Base-by-base conservation (phyloP, 2,797 vertebrate genomes). In the Australoheros facetus region DNA sequence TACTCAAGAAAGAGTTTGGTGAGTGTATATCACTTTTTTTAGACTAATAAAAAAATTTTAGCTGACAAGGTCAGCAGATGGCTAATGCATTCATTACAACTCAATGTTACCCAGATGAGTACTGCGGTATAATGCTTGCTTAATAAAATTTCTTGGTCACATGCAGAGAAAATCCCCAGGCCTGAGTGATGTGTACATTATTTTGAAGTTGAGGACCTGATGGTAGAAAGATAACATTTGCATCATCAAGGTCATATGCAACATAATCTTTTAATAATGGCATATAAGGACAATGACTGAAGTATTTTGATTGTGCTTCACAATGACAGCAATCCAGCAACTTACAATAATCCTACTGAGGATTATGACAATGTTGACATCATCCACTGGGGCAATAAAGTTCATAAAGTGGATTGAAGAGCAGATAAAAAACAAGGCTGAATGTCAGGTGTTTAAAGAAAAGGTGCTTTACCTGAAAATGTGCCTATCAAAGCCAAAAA, bases 191-290 rank as follows among this genome's bases (percentile, higher is more conserved):
- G 78, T 76, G 55, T 71, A 42, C 53, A 84, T 79, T 54, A 73
- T 73, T 82, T 75, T 75, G 64, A 84, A 84, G 60, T 73, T 14
- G 5, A 16, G 42, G 59, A 59, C 80, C 45, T 64, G 42, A 86
- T 58, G 42, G 76, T 37, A n/a, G 55, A 53, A 77, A 75, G 48
- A 81, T 73, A 71, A 78, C 28, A 71, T 86, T 74, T 84, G 60
- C 70, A 80, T 78, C 55, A 77, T 26, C 53, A 80, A 84, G 82
- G 78, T 85, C 78, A 80, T 78, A 56, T 76, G 23, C 53, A 54
- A 4, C 32, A 59, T 82, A 28, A 71, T 82, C 26, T 51, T 80
- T 28, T 59, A 66, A 62, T 84, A 72, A 66, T 51, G 54, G 13
- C n/a, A 56, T 28, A 10, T 28, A 10, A 57, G 11, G 59, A 57